Evolutionary conservation across 2,888 invertebrate genomes (phyloP), one percentile per base, ranked within the genome.

Genomic region (Papilio demoleus): DNA sequence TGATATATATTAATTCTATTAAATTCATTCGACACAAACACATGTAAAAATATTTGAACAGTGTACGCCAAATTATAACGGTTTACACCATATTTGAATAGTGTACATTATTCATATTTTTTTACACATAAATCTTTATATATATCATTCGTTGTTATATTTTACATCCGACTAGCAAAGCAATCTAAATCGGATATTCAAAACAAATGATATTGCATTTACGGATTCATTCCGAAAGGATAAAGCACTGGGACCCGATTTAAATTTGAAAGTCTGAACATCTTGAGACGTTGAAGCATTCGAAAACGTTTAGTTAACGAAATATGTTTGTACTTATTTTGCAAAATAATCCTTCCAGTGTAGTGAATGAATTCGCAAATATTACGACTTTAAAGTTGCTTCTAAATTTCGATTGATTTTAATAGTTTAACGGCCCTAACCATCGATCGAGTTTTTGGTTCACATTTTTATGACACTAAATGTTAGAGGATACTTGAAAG

Each of bases 151-250:
- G n/a, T 31, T 1, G 27, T 31, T 27, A 31, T 53, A n/a, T n/a
- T 31, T 53, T 53, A 53, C n/a, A 53, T 31, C 8, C n/a, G 53
- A 50, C 22, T 24, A 56, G 14, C 27, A 11, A n/a, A 31, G 27
- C 53, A 31, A 31, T 31, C 3, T 34, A 45, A 65, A 62, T 62
- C 62, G 31, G 62, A 47, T 58, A 65, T 58, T 58, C 65, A 34
- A 31, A 65, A 58, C 65, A 42, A 65, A 65, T 53, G 60, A 62
- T 19, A 62, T 53, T 31, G 62, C 58, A 42, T 62, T 56, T 34
- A 58, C 22, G 45, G 62, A 58, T 56, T 58, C 45, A 63, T 31
- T 34, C 24, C 64, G 12, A 42, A 65, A 56, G 53, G 58, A 58
- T 31, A 31, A n/a, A n/a, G 53, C 53, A 36, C 40, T 38, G 36